phyloP scores from a whole-genome alignment of 1,140 invertebrate species.

The Cydia amplana region DNA sequence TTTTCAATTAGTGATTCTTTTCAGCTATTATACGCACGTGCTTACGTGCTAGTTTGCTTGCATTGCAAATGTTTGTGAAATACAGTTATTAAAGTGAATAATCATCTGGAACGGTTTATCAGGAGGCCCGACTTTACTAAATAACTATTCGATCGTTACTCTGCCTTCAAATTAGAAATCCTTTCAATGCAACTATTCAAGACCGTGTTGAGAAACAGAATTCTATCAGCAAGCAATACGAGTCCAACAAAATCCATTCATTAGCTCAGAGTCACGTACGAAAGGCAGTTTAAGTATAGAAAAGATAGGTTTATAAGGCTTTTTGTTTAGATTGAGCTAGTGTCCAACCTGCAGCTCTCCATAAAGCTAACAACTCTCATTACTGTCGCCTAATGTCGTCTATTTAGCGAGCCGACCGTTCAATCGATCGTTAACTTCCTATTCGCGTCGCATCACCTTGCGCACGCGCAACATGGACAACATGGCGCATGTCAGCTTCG shows the following conservation, averaged over 20 bases:
- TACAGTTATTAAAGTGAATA: not conserved
- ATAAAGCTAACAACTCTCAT: conserved; percentile 32
- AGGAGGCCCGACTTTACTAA: not conserved
- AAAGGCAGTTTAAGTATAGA: not conserved
- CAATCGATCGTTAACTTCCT: conserved; percentile 59
- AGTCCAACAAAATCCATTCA: conserved; percentile 28
- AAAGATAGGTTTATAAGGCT: not conserved
- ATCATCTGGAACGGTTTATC: not conserved
- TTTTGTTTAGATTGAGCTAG: not conserved
- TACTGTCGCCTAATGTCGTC: conserved; percentile 33
- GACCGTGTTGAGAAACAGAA: conserved; percentile 18
- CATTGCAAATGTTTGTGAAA: not conserved
- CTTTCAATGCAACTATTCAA: conserved; percentile 19
- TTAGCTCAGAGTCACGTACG: conserved; percentile 1
- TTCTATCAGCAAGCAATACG: conserved; percentile 19
- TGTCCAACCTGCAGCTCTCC: conserved; percentile 25
- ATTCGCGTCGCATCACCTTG: conserved; percentile 58
- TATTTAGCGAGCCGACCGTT: conserved; percentile 52
- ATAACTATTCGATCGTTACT: conserved; percentile 14
- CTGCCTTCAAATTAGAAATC: conserved; percentile 16
- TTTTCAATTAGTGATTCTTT: conserved; percentile 1
- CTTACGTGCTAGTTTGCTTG: not conserved
- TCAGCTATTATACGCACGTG: conserved; percentile 5
- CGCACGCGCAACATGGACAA: conserved; percentile 52
- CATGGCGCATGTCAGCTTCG: conserved; percentile 62